Evolutionary conservation across 2,888 invertebrate species (phyloP).

Genomic region (Drosophila pullipes): DNA sequence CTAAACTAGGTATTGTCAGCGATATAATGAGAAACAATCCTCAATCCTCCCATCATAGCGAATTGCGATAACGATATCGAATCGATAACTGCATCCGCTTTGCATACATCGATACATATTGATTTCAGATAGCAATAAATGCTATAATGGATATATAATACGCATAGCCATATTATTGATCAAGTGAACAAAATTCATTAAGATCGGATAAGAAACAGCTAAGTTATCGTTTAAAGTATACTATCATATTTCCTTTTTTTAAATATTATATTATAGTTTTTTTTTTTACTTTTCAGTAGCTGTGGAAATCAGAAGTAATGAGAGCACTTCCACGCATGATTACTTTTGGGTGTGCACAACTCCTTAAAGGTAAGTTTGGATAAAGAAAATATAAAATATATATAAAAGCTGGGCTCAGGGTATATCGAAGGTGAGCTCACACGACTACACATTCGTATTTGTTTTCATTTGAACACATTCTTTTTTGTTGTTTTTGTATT

Average conservation of each 20-base stretch:
- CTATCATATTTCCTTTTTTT: background rate
- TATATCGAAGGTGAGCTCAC: background rate
- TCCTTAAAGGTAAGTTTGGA: background rate
- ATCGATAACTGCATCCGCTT: background rate
- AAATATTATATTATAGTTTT: background rate
- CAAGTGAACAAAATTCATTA: background rate
- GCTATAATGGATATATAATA: too few relatives aligned
- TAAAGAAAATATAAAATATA: background rate
- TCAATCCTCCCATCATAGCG: background rate
- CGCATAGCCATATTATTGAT: too few relatives aligned
- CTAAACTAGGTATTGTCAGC: background rate
- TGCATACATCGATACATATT: background rate
- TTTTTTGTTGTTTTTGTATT: conserved; percentile 17
- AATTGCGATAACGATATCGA: too few relatives aligned
- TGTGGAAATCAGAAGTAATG: background rate
- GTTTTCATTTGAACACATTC: conserved; percentile 19
- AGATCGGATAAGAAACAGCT: background rate
- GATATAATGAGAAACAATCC: background rate
- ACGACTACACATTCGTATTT: background rate
- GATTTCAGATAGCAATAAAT: too few relatives aligned
- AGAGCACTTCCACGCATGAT: background rate
- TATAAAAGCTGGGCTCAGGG: background rate
- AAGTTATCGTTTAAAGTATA: background rate
- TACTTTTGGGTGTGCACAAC: background rate
- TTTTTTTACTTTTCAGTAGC: background rate